phyloP scores from a whole-genome alignment of 2,797 vertebrate species.

The Peromyscus eremicus region DNA sequence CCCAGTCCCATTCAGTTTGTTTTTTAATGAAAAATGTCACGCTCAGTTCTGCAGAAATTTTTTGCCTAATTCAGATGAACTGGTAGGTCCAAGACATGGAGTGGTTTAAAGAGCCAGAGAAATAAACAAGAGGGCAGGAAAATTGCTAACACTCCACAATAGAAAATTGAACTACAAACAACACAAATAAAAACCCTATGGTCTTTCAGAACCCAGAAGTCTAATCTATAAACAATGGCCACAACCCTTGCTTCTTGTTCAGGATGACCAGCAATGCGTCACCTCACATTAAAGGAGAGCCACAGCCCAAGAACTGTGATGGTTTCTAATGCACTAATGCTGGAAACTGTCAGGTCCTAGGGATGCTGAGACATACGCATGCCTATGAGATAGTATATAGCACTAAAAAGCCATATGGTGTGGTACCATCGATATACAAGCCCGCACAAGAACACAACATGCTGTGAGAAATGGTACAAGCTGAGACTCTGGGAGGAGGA shows the following conservation, averaged over 20 bases:
- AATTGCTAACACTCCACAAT: background rate
- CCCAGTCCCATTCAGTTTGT: background rate
- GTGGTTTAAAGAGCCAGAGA: conserved; percentile 38
- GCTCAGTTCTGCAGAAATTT: background rate
- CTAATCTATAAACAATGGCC: conserved; percentile 24
- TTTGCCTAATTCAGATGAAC: conserved; percentile 42
- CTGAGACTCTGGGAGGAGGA: background rate
- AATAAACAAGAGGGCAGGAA: background rate
- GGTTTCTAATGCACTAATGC: background rate
- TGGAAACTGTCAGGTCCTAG: background rate
- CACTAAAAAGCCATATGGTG: background rate
- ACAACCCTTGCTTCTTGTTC: conserved; percentile 28
- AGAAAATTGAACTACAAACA: background rate
- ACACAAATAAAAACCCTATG: background rate
- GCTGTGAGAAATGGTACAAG: background rate
- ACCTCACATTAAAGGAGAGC: background rate
- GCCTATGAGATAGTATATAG: background rate
- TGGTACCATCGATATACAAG: background rate
- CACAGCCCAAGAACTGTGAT: background rate
- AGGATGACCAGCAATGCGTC: background rate
- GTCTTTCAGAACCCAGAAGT: conserved; percentile 33
- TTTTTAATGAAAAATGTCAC: background rate
- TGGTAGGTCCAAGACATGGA: background rate
- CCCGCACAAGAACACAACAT: background rate
- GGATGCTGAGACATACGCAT: background rate